These are phyloP conservation scores for Cebidichthys violaceus DNA, from an alignment of 2,113 vertebrate genomes.

Conservation along the genomic window DNA sequence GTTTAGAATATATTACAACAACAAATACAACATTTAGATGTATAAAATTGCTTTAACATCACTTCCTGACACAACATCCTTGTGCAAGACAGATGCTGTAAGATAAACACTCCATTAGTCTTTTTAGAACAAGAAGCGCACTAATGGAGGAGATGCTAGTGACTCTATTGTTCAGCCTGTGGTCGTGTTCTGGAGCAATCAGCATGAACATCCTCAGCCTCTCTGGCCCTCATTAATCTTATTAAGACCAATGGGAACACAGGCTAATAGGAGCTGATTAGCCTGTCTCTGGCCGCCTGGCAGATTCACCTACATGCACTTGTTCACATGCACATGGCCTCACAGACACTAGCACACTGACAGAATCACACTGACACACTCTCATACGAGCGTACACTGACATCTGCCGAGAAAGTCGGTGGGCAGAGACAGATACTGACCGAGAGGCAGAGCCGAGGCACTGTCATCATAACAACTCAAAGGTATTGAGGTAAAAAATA, in stretches of 20 bases:
- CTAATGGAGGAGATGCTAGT: neutral
- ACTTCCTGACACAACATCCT: neutral
- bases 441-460: neutral
- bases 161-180: slow-evolving; percentile 22
- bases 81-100: neutral
- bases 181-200: slow-evolving; percentile 47
- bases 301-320: slow-evolving; percentile 51
- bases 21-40: neutral
- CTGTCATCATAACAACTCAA: neutral
- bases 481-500: neutral
- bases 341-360: slow-evolving; percentile 28
- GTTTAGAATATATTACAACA: neutral
- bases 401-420: neutral
- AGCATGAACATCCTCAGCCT: slow-evolving; percentile 53
- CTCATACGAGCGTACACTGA: slow-evolving; percentile 3
- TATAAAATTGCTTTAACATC: neutral
- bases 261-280: slow-evolving; percentile 77
- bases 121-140: neutral
- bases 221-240: slow-evolving; percentile 72
- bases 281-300: slow-evolving; percentile 61
- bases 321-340: slow-evolving; percentile 12
- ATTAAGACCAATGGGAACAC: slow-evolving; percentile 72
- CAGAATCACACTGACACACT: slow-evolving; percentile 29
- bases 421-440: neutral
- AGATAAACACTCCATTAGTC: neutral